Percentiles rank a stretch among this genome's conserved stretches.
phyloP scores from a whole-genome alignment of 2,888 invertebrate species.

The Agrochola lota region DNA sequence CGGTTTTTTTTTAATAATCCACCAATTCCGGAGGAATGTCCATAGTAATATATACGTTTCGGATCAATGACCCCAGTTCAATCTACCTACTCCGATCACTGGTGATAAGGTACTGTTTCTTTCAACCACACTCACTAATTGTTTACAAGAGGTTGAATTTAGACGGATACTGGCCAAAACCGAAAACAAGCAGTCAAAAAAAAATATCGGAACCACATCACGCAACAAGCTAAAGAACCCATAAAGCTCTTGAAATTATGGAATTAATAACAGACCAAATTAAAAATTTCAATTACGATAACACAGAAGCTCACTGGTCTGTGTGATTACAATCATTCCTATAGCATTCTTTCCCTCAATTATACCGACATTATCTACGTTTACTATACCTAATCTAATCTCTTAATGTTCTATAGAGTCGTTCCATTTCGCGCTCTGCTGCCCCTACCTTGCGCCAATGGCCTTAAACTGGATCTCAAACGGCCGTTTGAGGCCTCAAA shows the following conservation, averaged over 20 bases:
- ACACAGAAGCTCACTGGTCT: slow-evolving; percentile 27
- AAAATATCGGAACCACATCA: background rate
- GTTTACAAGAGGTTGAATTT: background rate
- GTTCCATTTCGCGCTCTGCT: slow-evolving; percentile 49
- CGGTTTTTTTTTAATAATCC: no score
- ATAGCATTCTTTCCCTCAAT: slow-evolving; percentile 30
- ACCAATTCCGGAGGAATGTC: no score
- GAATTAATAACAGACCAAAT: slow-evolving; percentile 10
- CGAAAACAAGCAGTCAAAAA: background rate
- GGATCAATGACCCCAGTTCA: no score
- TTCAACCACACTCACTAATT: background rate
- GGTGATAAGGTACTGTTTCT: no score
- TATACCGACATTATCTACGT: slow-evolving; percentile 35
- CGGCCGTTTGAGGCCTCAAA: slow-evolving; percentile 28
- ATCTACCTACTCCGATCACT: no score
- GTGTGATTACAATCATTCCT: slow-evolving; percentile 33
- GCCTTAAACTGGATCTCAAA: slow-evolving; percentile 42
- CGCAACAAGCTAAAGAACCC: background rate
- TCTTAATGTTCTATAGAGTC: slow-evolving; percentile 34
- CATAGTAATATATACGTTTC: no score
- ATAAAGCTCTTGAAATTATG: background rate
- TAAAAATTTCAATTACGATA: slow-evolving; percentile 39
- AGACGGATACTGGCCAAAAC: background rate
- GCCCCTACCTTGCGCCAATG: slow-evolving; percentile 43
- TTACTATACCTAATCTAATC: slow-evolving; percentile 36